Base-by-base conservation (phyloP, 2,888 invertebrate genomes). In the Ferrisia virgata region DNA sequence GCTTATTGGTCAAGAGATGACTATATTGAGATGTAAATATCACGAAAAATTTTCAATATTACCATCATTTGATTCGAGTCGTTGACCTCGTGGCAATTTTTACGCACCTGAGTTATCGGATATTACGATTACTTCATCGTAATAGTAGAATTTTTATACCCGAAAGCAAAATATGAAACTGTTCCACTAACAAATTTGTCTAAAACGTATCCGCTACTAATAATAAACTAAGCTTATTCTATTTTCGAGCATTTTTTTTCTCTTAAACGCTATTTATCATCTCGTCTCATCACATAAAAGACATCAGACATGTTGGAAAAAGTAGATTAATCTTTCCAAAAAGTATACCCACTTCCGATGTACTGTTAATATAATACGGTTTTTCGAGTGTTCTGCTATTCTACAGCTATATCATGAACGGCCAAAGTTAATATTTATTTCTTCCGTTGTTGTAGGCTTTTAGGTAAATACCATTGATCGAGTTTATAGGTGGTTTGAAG, bases 221-320 rank as follows among this genome's bases (percentile, higher is more conserved):
- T 72, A 72, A 72, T 72, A 72, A 72, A 72, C 72, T 36, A 43
- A 43, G 43, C 43, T 43, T 43, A 33, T 72, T 72, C 72, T 72
- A 72, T 72, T 72, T 72, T 72, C 72, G 72, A 72, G 33, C 33
- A 64, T 22, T 64, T 64, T 43, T 43, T 43, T 47, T 47, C n/a
- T 64, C 25, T 11, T 25, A 28, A 72, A 18, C 72, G 72, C 72
- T 33, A 72, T 72, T 33, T 72, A 72, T 72, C 72, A 72, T 72
- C 72, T 72, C 72, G 72, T 72, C 72, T 72, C 72, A 72, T 72
- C 72, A 33, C 72, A 72, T 72, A 72, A 72, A 72, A 33, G 33
- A 72, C 72, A 72, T 72, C n/a, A 72, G 72, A 72, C 72, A 33
- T 11, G 72, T 33, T 31, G 72, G 33, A 72, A 72, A 72, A 72